phyloP scores from a whole-genome alignment of 2,113 vertebrate species.

The Indicator maculatus region DNA sequence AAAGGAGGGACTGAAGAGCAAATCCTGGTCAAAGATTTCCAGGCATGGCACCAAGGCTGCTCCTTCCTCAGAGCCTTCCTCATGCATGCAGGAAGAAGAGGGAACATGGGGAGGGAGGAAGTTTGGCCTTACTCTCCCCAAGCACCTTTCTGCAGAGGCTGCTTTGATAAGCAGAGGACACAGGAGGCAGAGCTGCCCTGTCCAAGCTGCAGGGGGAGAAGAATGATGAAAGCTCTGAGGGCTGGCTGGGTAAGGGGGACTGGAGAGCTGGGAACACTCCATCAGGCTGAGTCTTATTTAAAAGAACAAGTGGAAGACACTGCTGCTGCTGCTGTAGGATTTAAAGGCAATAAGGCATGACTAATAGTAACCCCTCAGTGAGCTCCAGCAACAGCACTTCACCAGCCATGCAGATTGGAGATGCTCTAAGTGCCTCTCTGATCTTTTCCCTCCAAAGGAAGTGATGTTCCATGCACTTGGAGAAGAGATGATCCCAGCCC shows the following conservation, averaged over 20 bases:
- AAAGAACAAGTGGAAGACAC: neutral
- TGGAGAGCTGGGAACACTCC: neutral
- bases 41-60: neutral
- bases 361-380: neutral
- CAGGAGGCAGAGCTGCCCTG: neutral
- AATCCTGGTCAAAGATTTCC: neutral
- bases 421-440: neutral
- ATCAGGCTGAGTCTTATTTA: conserved; percentile 38
- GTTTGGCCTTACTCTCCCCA: neutral
- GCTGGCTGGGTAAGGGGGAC: neutral
- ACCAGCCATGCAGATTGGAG: neutral
- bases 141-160: neutral
- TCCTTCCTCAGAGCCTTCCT: neutral
- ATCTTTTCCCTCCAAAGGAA: neutral
- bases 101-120: neutral
- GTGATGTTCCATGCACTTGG: neutral
- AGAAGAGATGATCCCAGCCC: neutral
- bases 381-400: neutral
- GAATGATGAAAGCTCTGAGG: neutral
- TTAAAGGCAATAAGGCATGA: conserved; percentile 33
- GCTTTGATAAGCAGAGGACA: neutral
- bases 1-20: neutral
- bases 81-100: accelerated
- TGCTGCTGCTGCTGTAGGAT: neutral
- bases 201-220: neutral